These are phyloP conservation scores for Gnatocerus cornutus DNA, from an alignment of 2,888 invertebrate species.

Conservation along the genomic window DNA sequence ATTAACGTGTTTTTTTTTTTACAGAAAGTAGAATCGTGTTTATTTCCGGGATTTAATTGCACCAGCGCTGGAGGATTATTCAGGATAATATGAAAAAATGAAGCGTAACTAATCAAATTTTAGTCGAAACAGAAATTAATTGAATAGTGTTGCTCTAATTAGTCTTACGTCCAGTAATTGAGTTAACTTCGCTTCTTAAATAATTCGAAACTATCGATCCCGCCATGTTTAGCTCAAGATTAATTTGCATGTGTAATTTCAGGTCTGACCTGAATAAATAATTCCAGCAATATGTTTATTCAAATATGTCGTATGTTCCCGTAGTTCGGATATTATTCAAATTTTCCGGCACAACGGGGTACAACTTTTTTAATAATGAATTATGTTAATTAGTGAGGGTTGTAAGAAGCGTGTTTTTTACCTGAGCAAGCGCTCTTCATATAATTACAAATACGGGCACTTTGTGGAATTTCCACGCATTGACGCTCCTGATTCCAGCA, in stretches of 20 bases:
- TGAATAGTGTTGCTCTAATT: background rate
- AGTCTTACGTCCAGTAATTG: background rate
- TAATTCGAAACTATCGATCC: slow-evolving; percentile 26
- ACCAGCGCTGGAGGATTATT: background rate
- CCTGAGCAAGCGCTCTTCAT: slow-evolving; percentile 39
- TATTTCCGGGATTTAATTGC: slow-evolving; percentile 25
- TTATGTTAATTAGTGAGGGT: background rate
- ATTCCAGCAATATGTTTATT: slow-evolving; percentile 18
- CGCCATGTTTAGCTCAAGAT: slow-evolving; percentile 20
- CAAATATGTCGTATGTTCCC: background rate
- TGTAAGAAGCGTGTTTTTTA: slow-evolving; percentile 30
- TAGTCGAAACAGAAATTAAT: background rate
- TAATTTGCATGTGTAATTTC: slow-evolving; percentile 29
- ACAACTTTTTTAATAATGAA: slow-evolving; percentile 1
- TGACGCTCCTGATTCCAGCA: slow-evolving; percentile 43
- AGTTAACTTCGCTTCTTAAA: slow-evolving; percentile 14
- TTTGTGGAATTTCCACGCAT: slow-evolving; percentile 44
- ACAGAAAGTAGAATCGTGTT: slow-evolving; percentile 2
- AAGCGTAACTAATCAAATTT: background rate
- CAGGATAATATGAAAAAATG: slow-evolving; percentile 13
- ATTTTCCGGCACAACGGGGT: background rate
- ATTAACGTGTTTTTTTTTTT: background rate
- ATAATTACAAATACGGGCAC: slow-evolving; percentile 40
- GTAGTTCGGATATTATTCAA: background rate
- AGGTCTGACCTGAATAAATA: slow-evolving; percentile 33